Evolutionary conservation across 2,113 vertebrate species (phyloP), one percentile per base, ranked within the genome.

Genomic region (Dicaeum eximium): DNA sequence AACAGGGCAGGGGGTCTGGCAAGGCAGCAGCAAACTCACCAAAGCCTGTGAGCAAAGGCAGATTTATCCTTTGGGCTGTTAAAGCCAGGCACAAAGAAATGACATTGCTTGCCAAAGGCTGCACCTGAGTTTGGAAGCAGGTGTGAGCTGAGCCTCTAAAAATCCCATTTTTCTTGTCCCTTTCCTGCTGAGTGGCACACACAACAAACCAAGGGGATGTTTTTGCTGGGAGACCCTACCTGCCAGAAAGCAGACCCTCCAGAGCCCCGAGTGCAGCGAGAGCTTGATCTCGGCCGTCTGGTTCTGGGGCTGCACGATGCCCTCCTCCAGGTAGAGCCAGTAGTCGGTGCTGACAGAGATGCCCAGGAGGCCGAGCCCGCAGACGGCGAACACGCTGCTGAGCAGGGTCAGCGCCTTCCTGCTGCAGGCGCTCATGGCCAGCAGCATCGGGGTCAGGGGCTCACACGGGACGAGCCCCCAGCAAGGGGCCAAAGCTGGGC

Each of bases 311-410:
- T 99, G 96, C 54, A 99, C 96, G 85, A 98, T 97, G 17, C 99
- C 99, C 86, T 99, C 99, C 90, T 99, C 99, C 97, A 99, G 98
- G 98, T 99, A 99, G 58, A 99, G 98, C 99, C 99, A 99, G 97
- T 99, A 99, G 97, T 99, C 99, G 0, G 99, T 99, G 98, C 99
- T 99, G 71, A 99, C 99, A 0, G 99, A 99, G 21, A 99, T 98
- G 61, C 99, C 99, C 97, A 99, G 97, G 58, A 99, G 98, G 35
- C 99, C 99, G 73, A 99, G 98, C 89, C 98, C 98, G 0, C 99
- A 99, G 77, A 99, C 98, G 1, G 99, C 98, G 21, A 99, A 99
- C 80, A 99, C 98, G 35, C 99, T 99, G 98, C 99, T 99, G 91
- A 99, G 98, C 98, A 99, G 98, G 75, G 99, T 99, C 98, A 99